Conservation (phyloP, 1,140 invertebrate genomes). For the Trichomalopsis sarcophagae region DNA sequence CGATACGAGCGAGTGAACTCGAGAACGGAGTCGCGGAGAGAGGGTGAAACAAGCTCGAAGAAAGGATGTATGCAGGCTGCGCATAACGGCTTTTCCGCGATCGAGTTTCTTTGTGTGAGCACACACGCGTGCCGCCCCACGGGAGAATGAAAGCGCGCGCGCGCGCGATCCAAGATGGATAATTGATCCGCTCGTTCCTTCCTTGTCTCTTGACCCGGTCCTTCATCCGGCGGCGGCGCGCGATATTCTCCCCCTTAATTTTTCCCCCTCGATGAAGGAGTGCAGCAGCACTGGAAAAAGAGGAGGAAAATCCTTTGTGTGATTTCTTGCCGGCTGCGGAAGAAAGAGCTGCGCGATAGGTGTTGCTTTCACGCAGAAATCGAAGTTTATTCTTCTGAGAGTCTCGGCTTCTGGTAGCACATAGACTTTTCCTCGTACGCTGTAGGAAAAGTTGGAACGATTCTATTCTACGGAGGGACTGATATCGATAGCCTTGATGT, state of each 20-base stretch:
- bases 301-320: conserved; percentile 30
- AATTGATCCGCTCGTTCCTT: conserved; percentile 27
- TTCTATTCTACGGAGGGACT: too few species aligned
- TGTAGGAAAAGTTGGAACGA: too few species aligned
- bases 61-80: not conserved
- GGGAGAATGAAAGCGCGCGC: not conserved
- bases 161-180: conserved; percentile 16
- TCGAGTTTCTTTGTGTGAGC: conserved; percentile 37
- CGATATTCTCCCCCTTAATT: not conserved
- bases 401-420: too few species aligned
- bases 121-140: not conserved
- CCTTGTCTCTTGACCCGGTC: conserved; percentile 31
- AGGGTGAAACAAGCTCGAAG: conserved; percentile 16
- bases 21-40: not conserved
- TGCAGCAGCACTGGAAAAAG: not conserved
- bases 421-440: too few species aligned
- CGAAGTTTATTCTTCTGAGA: not conserved
- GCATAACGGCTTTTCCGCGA: conserved; percentile 43
- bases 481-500: too few species aligned
- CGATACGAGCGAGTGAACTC: too few species aligned
- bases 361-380: conserved; percentile 11
- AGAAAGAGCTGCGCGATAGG: not conserved
- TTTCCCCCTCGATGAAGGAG: conserved; percentile 14
- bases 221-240: not conserved
- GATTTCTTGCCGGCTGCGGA: not conserved